Evolutionary conservation across 2,888 invertebrate species (phyloP), one percentile per base, ranked within the genome.

Genomic region (Biston betularia): DNA sequence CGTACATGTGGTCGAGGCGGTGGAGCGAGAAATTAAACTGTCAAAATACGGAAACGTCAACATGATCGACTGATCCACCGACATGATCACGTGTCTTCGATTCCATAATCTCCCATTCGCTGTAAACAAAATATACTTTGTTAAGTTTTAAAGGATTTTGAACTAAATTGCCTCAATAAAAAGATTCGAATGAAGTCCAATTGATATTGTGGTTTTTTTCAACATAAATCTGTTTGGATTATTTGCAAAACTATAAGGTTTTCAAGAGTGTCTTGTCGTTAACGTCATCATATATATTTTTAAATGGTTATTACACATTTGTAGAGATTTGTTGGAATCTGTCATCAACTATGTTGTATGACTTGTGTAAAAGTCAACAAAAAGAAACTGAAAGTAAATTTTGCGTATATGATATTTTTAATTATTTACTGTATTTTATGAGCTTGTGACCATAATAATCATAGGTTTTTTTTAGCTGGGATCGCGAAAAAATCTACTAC

Each of bases 11-110:
- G 14, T 38, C 14, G 12, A 55, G 55, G 68, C 64, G 59, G 50
- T 57, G 66, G 50, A 59, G 54, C 62, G 65, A 74, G 71, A 79
- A 79, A 79, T 75, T 74, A 73, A 79, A 69, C 79, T 77, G 79
- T 79, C 82, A 79, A 82, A 80, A 80, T 75, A 79, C 74, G 78
- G 79, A 81, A 82, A 82, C 70, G 73, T 75, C 73, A 35, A 74
- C 68, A 63, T 68, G 71, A 76, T 70, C 69, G 72, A 76, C 71
- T 65, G 70, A 75, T 71, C 66, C 68, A 59, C 63, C 63, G 61
- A 62, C 63, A 72, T 69, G 64, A 46, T 33, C 49, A 53, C 66
- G 44, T 57, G 55, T 63, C 50, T 56, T 49, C 48, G 59, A 61
- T 65, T 54, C 61, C 54, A 57, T 49, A 45, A 54, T 55, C 46